phyloP scores from a whole-genome alignment of 2,888 invertebrate genomes.

The Torymus texanus region DNA sequence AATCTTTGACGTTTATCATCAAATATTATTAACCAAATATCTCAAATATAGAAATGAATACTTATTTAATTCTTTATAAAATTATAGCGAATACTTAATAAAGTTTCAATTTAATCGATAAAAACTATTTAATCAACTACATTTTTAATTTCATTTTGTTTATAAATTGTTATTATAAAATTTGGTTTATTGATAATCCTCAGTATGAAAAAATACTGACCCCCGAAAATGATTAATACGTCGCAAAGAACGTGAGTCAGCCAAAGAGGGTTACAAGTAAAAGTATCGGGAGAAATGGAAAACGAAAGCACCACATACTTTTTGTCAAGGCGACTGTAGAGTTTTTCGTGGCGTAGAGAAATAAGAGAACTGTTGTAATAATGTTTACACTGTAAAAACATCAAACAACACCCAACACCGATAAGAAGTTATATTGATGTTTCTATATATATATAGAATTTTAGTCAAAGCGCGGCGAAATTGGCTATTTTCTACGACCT shows the following conservation, averaged over 20 bases:
- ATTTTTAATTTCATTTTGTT: neutral
- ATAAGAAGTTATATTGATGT: constrained; percentile 43
- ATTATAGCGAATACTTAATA: too few relatives aligned
- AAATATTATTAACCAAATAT: too few relatives aligned
- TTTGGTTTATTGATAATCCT: too few relatives aligned
- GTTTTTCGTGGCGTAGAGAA: constrained; percentile 52
- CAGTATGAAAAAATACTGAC: neutral
- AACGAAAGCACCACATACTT: constrained; percentile 45
- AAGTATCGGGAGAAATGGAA: constrained; percentile 45
- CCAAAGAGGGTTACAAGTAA: constrained; percentile 30
- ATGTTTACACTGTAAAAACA: constrained; percentile 57
- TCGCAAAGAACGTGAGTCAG: constrained; percentile 47
- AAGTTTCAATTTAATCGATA: too few relatives aligned
- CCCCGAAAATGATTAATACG: constrained; percentile 13
- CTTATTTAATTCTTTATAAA: too few relatives aligned
- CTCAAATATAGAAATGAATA: too few relatives aligned
- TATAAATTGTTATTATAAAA: neutral
- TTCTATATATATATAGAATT: constrained; percentile 10
- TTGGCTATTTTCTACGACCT: constrained; percentile 27
- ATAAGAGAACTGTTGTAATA: constrained; percentile 43
- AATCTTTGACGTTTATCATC: too few relatives aligned
- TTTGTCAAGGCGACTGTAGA: constrained; percentile 43
- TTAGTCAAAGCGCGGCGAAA: constrained; percentile 30
- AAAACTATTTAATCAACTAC: too few relatives aligned
- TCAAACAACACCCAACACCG: constrained; percentile 60